Base-by-base conservation (phyloP, 2,797 vertebrate genomes). In the Gymnoscopelus microlampas region DNA sequence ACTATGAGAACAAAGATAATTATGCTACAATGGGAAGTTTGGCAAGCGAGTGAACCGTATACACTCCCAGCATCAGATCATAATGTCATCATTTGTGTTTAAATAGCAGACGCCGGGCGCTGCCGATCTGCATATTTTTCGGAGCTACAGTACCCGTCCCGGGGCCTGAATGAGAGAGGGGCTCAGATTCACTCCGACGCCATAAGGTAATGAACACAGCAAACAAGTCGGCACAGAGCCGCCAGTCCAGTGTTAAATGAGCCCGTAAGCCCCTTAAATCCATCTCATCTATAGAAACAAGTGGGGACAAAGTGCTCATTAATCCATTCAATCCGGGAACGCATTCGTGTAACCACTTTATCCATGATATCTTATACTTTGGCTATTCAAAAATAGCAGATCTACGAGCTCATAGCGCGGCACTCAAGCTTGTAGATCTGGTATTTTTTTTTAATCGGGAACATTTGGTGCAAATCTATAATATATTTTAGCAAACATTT, bases 251-350 rank as follows among this genome's bases (percentile, higher is more conserved):
- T 29, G 70, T 68, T 81, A 75, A 85, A 85, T 68, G 76, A 85
- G 71, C 61, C 60, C 11, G 70, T 83, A 74, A 87, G 76, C 55
- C 70, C 70, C 73, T 87, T 82, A 80, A 78, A 19, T 79, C 49
- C 39, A 15, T 35, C 57, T 72, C 63, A 63, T 9, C 29, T 60
- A 61, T 63, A 13, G 58, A 10, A 39, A 57, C 39, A 60, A 76
- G 63, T 35, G 32, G 29, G 60, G 67, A 53, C 6, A 1, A 39
- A 49, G 61, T 24, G 70, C 63, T 77, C 66, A 72, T 81, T 88
- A 19, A 19, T 1, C 19, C 19, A 19, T 19, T 19, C 19, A 19
- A 19, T 19, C 19, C 19, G 19, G 19, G 19, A 19, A 19, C 19
- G 19, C 19, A 19, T 1, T 19, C 19, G 19, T 19, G 19, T 19